Conservation (phyloP, 2,797 vertebrate genomes). For the Calcarius lapponicus region DNA sequence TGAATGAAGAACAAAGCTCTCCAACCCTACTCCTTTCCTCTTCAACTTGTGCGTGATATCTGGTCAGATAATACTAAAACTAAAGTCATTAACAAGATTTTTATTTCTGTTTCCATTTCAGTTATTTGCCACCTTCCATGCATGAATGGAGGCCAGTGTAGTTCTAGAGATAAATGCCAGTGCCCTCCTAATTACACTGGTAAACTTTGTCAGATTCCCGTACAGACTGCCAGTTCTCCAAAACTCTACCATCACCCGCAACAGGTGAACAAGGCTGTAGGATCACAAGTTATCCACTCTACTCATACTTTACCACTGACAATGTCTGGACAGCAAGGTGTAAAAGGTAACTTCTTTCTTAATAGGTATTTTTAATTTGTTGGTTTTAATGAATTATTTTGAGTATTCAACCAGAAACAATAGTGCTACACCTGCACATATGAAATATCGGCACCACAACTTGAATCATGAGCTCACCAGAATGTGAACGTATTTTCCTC, state of each 20-base stretch:
- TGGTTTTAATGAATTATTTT: background rate
- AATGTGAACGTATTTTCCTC: background rate
- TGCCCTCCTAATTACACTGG: slow-evolving; percentile 95
- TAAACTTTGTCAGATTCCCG: slow-evolving; percentile 93
- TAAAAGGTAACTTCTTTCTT: slow-evolving; percentile 81
- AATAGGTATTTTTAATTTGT: background rate
- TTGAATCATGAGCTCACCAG: background rate
- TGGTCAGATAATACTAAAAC: background rate
- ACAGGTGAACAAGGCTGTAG: slow-evolving; percentile 77
- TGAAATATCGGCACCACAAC: background rate
- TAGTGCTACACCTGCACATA: background rate
- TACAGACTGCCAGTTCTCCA: slow-evolving; percentile 78
- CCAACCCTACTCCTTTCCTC: background rate
- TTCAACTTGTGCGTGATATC: background rate
- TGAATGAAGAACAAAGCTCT: background rate
- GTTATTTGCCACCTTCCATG: slow-evolving; percentile 98
- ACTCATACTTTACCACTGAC: slow-evolving; percentile 94
- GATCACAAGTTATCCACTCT: slow-evolving; percentile 86
- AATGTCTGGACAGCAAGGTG: slow-evolving; percentile 87
- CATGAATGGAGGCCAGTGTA: slow-evolving; percentile 96
- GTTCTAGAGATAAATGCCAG: slow-evolving; percentile 93
- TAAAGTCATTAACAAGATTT: slow-evolving; percentile 9
- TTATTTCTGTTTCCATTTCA: slow-evolving; percentile 69
- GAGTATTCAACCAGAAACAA: background rate
- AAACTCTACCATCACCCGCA: slow-evolving; percentile 78